Conservation (phyloP, 2,113 vertebrate genomes). For the Ammospiza caudacuta region DNA sequence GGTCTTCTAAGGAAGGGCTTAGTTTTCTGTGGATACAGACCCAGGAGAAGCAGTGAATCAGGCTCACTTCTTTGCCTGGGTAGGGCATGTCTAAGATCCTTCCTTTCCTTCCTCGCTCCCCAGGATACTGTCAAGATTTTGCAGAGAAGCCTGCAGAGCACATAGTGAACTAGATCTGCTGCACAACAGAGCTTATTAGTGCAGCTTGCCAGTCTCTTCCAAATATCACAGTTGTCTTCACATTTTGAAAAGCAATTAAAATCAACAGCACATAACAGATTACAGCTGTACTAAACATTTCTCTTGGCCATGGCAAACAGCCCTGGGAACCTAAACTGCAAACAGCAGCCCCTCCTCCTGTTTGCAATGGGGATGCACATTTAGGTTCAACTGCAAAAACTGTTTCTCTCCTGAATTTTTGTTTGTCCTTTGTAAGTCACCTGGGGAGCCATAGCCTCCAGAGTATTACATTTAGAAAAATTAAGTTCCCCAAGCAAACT, state of each 20-base stretch:
- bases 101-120: not conserved
- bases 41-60: not conserved
- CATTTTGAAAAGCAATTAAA: conserved; percentile 59
- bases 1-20: not conserved
- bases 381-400: not conserved
- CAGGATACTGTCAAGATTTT: not conserved
- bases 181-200: not conserved
- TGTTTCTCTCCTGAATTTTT: not conserved
- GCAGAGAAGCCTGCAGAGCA: not conserved
- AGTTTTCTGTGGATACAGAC: not conserved
- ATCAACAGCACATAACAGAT: not conserved
- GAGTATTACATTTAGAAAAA: not conserved
- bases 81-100: not conserved
- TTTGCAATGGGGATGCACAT: not conserved
- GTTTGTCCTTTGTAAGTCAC: not conserved
- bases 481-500: not conserved
- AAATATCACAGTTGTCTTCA: conserved; percentile 31
- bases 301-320: not conserved
- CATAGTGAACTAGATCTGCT: not conserved
- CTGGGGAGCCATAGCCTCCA: not conserved
- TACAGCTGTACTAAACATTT: conserved; percentile 39
- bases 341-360: conserved; percentile 61
- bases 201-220: not conserved
- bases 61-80: not conserved
- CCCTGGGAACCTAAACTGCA: not conserved